Evolutionary conservation across 2,888 invertebrate genomes (phyloP).

Genomic region (Drosophila kambysellisi): DNA sequence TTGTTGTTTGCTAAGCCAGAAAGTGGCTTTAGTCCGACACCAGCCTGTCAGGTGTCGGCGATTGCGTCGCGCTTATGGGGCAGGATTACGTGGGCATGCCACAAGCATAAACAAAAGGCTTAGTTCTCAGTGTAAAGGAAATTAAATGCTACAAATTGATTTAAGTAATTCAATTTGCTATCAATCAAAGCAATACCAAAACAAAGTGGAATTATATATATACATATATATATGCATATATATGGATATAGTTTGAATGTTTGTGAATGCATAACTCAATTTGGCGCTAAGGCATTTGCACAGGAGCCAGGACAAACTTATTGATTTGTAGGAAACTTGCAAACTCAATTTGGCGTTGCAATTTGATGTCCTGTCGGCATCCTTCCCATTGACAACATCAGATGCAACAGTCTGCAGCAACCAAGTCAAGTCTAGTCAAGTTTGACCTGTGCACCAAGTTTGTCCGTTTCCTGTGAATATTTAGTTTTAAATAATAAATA

Average conservation of each 20-base stretch:
- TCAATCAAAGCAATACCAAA: constrained; percentile 47
- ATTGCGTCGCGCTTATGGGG: constrained; percentile 33
- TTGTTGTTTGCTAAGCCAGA: constrained; percentile 1
- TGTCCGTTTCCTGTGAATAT: constrained; percentile 41
- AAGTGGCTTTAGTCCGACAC: constrained; percentile 16
- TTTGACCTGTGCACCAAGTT: constrained; percentile 53
- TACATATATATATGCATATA: background rate
- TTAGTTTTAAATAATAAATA: constrained; percentile 75
- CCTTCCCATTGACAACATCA: constrained; percentile 25
- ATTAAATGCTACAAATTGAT: constrained; percentile 73
- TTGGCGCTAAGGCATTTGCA: constrained; percentile 54
- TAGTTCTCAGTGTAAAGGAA: constrained; percentile 21
- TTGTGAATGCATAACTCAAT: constrained; percentile 63
- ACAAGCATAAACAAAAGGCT: constrained; percentile 39
- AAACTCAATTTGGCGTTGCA: constrained; percentile 75
- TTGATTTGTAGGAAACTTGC: constrained; percentile 75
- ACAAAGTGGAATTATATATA: background rate
- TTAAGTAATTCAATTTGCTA: constrained; percentile 68
- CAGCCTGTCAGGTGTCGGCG: constrained; percentile 55
- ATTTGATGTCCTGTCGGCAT: constrained; percentile 52
- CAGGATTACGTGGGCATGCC: constrained; percentile 49
- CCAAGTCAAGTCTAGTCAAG: constrained; percentile 25
- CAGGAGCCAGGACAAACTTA: constrained; percentile 66
- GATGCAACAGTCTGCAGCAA: constrained; percentile 64
- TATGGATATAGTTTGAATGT: constrained; percentile 3